Evolutionary conservation across 2,797 vertebrate species (phyloP).

Genomic region (Anisognathus igniventris): DNA sequence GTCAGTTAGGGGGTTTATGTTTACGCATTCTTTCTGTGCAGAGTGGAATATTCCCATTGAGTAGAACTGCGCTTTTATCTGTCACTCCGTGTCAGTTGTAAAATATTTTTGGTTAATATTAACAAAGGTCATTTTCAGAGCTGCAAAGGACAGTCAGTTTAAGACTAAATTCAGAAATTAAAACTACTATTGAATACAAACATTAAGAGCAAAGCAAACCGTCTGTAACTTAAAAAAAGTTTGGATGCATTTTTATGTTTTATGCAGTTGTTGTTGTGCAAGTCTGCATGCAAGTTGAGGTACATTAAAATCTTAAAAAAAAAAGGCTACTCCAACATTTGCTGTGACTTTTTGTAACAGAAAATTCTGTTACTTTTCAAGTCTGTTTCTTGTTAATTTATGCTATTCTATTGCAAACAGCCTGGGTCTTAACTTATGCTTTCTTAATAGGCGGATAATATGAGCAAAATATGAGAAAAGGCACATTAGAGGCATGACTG

Average conservation of each 20-base stretch:
- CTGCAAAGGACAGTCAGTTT: neutral
- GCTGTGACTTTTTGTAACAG: neutral
- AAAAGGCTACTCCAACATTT: neutral
- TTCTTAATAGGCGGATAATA: neutral
- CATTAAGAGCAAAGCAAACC: neutral
- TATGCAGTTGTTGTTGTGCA: neutral
- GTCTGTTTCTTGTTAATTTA: neutral
- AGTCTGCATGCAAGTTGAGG: neutral
- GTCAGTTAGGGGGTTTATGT: neutral
- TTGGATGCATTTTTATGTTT: neutral
- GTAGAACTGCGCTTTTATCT: neutral
- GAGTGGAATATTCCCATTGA: neutral
- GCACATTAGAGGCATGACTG: rapidly evolving
- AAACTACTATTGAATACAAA: neutral
- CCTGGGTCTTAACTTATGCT: neutral
- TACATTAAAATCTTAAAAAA: neutral
- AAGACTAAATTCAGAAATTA: neutral
- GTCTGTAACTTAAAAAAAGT: neutral
- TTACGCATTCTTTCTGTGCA: neutral
- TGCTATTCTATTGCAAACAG: neutral
- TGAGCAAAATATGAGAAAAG: neutral
- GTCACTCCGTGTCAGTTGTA: neutral
- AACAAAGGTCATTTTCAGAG: neutral
- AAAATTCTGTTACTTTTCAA: neutral
- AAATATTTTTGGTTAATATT: neutral